Conservation (phyloP, 2,888 invertebrate species). For the Eupithecia subumbrata region DNA sequence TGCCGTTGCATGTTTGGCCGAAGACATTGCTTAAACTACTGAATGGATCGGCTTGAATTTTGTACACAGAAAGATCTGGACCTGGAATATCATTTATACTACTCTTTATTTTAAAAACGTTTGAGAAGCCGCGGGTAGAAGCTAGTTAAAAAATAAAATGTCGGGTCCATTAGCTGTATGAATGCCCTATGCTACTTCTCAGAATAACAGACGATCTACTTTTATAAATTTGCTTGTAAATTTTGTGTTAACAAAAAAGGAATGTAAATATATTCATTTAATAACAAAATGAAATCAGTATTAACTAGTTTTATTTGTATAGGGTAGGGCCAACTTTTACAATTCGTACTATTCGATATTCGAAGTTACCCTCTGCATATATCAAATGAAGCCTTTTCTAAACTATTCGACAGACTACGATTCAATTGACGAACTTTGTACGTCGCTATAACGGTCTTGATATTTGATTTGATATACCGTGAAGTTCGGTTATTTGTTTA, state of each 20-base stretch:
- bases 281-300: conserved; percentile 59
- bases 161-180: background rate
- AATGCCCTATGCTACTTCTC: background rate
- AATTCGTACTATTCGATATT: conserved; percentile 63
- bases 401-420: conserved; percentile 76
- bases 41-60: too few relatives aligned
- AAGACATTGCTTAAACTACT: too few relatives aligned
- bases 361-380: conserved; percentile 71
- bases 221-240: background rate
- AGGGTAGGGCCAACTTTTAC: conserved; percentile 52
- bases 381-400: conserved; percentile 80
- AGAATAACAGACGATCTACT: background rate
- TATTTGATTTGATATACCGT: conserved; percentile 37
- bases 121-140: too few relatives aligned
- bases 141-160: background rate
- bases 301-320: conserved; percentile 56
- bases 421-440: conserved; percentile 70
- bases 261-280: conserved; percentile 58
- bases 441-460: conserved; percentile 47
- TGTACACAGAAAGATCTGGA: too few relatives aligned
- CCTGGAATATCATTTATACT: too few relatives aligned
- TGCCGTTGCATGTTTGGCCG: too few relatives aligned
- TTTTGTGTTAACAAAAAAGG: background rate
- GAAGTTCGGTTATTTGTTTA: background rate
- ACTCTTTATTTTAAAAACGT: too few relatives aligned